Base-by-base conservation (phyloP, 2,113 vertebrate species). In the Donacobius atricapilla region DNA sequence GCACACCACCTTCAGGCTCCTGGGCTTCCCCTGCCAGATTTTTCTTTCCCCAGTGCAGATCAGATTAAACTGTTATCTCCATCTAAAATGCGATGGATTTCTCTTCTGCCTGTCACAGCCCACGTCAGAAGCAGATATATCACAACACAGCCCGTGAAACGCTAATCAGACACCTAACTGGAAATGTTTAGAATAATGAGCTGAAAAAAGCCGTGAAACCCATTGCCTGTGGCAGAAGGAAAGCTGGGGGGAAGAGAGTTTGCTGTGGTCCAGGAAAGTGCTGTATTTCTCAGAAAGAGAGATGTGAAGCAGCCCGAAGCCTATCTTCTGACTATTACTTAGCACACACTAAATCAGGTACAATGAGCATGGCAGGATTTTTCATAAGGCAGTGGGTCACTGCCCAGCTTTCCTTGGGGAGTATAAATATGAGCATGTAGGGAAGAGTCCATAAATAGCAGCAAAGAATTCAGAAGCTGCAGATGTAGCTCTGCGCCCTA, bases 131-230 rank as follows among this genome's bases (percentile, higher is more conserved):
- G 71, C 56, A 70, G 72, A 56, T 81, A 70, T 56, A 92, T 51
- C 48, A 68, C 87, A 93, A n/a, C 77, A 30, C 77, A 42, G 89
- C 58, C 60, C 47, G 42, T 11, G 83, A 86, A 87, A 75, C 9
- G 0, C 73, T 93, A 75, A 94, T 91, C 94, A 93, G 81, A 92
- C 87, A 87, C 83, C 72, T 91, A 78, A 89, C 5, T 2, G 83
- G 89, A 75, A 89, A 82, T 53, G 87, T 37, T 91, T 51, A 57
- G 83, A 91, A 92, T 89, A 96, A 95, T 68, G 91, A 87, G 77
- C 44, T 93, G 89, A 35, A 77, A 53, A 70, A 28, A 57, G n/a
- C 89, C n/a, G 24, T 89, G 72, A 94, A 68, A 82, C 61, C 64
- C 77, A 65, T 87, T 84, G 83, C 68, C 45, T 0, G 2, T 75